Percentiles rank a stretch among this genome's conserved stretches.
phyloP scores from a whole-genome alignment of 2,797 vertebrate genomes.

The Menidia menidia region DNA sequence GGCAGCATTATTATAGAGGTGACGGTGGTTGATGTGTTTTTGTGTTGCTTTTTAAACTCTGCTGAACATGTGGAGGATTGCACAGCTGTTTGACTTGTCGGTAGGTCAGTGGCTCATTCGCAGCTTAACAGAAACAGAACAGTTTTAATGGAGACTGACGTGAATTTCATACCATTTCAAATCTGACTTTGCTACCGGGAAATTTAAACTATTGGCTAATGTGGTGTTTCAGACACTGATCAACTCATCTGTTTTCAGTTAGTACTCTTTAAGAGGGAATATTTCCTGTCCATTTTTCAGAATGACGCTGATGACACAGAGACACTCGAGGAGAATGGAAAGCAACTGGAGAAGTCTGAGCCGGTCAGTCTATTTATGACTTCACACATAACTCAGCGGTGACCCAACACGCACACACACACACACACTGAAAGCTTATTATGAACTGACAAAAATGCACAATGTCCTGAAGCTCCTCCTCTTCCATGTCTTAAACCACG shows the following conservation, averaged over 20 bases:
- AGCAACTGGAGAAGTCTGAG: constrained; percentile 47
- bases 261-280: not conserved
- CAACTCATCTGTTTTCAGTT: not conserved
- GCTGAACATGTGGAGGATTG: not conserved
- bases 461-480: constrained; percentile 9
- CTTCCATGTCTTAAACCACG: constrained; percentile 18
- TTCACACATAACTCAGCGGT: constrained; percentile 33
- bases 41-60: not conserved
- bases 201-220: not conserved
- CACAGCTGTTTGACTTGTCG: not conserved
- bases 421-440: constrained; percentile 16
- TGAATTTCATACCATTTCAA: not conserved
- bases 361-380: constrained; percentile 52
- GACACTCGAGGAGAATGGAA: constrained; percentile 35
- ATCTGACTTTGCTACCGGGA: not conserved
- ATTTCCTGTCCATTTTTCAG: constrained; percentile 37
- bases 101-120: not conserved
- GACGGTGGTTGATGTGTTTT: not conserved
- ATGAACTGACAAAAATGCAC: constrained; percentile 31
- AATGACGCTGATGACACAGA: constrained; percentile 55
- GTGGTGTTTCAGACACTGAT: not conserved
- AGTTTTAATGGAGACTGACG: not conserved
- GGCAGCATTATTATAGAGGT: not conserved
- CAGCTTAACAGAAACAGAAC: not conserved
- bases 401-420: constrained; percentile 24